These are phyloP conservation scores for Cryptoprocta ferox DNA, from an alignment of 2,797 vertebrate species.

Conservation along the genomic window DNA sequence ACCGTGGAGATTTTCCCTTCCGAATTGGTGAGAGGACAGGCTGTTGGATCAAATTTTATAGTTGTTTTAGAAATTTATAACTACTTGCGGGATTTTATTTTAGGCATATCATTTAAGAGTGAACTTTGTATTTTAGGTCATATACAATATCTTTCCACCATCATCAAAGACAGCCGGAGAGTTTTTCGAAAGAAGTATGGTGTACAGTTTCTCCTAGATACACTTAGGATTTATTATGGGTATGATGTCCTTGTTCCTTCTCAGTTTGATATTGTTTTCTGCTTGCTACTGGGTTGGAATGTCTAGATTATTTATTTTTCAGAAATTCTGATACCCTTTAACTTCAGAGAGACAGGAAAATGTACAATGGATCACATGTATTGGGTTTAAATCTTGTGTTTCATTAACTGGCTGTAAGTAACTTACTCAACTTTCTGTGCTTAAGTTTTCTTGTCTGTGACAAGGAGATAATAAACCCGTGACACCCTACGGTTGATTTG, in stretches of 20 bases:
- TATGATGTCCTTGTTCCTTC: slow-evolving; percentile 81
- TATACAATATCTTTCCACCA: slow-evolving; percentile 98
- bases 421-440: background rate
- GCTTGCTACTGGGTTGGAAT: slow-evolving; percentile 13
- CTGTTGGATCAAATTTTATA: slow-evolving; percentile 12
- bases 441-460: slow-evolving; percentile 43
- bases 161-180: slow-evolving; percentile 98
- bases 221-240: slow-evolving; percentile 96
- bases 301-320: slow-evolving; percentile 1
- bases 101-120: slow-evolving; percentile 50
- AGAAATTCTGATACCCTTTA: background rate
- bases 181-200: slow-evolving; percentile 96
- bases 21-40: slow-evolving; percentile 91
- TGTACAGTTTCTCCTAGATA: slow-evolving; percentile 97
- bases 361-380: background rate
- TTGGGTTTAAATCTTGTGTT: slow-evolving; percentile 47
- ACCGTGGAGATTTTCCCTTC: slow-evolving; percentile 97
- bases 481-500: background rate
- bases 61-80: slow-evolving; percentile 59
- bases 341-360: background rate
- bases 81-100: slow-evolving; percentile 25
- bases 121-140: slow-evolving; percentile 90
- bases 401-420: background rate
- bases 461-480: slow-evolving; percentile 39
- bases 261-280: slow-evolving; percentile 53